Percentiles rank a stretch among this genome's conserved stretches.
Evolutionary conservation across 2,888 invertebrate genomes (phyloP).

Genomic region (Lasioglossum malachurum): DNA sequence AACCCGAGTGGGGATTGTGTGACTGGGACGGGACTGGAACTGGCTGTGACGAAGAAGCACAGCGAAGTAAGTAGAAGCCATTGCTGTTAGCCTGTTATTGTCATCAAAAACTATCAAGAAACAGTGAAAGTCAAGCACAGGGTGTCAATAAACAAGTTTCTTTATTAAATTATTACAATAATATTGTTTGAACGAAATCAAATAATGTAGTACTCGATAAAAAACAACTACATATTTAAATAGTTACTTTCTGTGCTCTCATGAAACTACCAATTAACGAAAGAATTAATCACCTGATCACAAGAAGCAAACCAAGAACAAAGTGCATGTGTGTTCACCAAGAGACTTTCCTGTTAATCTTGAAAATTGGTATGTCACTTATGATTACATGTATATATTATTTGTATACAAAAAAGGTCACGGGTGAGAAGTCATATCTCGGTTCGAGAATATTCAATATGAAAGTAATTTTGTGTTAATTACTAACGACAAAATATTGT

Average conservation of each 20-base stretch:
- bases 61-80: slow-evolving; percentile 37
- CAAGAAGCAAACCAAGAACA: slow-evolving; percentile 12
- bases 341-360: slow-evolving; percentile 31
- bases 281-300: slow-evolving; percentile 14
- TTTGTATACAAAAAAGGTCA: not conserved
- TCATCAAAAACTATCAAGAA: slow-evolving; percentile 6
- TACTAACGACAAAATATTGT: not conserved
- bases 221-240: not conserved
- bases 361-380: slow-evolving; percentile 51
- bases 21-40: not conserved
- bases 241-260: not conserved
- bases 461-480: not conserved
- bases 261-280: slow-evolving; percentile 5
- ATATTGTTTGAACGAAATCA: not conserved
- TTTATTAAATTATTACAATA: slow-evolving; percentile 15
- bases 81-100: slow-evolving; percentile 37
- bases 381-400: not conserved
- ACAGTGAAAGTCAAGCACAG: slow-evolving; percentile 16
- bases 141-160: not conserved
- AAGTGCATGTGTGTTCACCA: slow-evolving; percentile 41
- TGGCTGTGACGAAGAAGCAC: slow-evolving; percentile 4
- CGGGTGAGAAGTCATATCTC: not conserved
- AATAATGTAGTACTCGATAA: not conserved
- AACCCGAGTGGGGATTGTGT: slow-evolving; percentile 29
- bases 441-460: not conserved